phyloP scores from a whole-genome alignment of 2,888 invertebrate genomes.

The Plagiodera versicolora region DNA sequence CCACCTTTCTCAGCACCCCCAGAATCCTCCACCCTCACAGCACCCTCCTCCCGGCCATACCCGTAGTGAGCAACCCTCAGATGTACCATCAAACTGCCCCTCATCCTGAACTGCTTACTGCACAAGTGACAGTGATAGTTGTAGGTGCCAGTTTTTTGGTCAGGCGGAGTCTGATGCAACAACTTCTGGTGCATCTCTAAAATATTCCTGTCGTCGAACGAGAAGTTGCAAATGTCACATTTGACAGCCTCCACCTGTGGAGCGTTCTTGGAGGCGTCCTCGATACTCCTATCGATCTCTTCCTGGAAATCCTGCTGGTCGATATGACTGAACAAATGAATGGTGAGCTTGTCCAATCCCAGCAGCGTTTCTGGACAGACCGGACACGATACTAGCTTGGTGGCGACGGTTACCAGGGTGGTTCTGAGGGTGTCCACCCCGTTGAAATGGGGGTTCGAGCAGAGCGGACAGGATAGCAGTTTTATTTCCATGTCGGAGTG shows the following conservation, averaged over 20 bases:
- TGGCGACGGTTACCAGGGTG: conserved; percentile 74
- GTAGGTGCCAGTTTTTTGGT: conserved; percentile 48
- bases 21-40: conserved; percentile 4
- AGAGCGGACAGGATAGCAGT: conserved; percentile 74
- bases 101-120: conserved; percentile 78
- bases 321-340: conserved; percentile 69
- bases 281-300: conserved; percentile 43
- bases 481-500: conserved; percentile 39
- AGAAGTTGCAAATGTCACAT: conserved; percentile 75
- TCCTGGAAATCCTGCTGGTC: conserved; percentile 15
- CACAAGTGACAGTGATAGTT: conserved; percentile 75
- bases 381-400: conserved; percentile 74
- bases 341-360: conserved; percentile 81
- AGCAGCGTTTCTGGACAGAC: conserved; percentile 74
- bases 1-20: conserved; percentile 1
- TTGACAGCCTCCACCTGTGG: conserved; percentile 27
- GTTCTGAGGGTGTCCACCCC: conserved; percentile 71
- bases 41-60: conserved; percentile 45
- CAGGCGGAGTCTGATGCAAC: conserved; percentile 60
- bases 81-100: conserved; percentile 81
- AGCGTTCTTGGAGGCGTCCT: conserved; percentile 8
- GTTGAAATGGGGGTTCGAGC: conserved; percentile 72
- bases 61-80: conserved; percentile 73
- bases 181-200: conserved; percentile 75
- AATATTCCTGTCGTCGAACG: conserved; percentile 70